Evolutionary conservation across 2,113 vertebrate genomes (phyloP).

Genomic region (Otus sunia): DNA sequence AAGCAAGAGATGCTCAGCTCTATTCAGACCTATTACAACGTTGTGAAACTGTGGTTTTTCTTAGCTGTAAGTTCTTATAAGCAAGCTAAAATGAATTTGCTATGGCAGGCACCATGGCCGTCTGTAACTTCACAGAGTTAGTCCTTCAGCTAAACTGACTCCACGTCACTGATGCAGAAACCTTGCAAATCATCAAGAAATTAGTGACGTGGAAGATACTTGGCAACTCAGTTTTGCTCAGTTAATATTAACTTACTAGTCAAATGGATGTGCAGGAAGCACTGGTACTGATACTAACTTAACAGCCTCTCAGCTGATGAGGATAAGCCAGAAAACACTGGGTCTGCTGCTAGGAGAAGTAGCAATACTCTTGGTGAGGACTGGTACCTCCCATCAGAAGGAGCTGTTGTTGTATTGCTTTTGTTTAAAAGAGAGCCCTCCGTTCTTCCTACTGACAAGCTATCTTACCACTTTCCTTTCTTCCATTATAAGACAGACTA

Average conservation of each 20-base stretch:
- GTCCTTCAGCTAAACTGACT: neutral
- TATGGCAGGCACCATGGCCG: neutral
- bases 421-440: neutral
- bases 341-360: neutral
- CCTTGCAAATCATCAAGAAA: neutral
- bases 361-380: neutral
- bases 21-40: neutral
- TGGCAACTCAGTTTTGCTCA: neutral
- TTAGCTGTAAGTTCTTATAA: neutral
- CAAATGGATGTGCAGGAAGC: neutral
- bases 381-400: neutral
- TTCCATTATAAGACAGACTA: neutral
- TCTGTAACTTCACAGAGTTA: fast-evolving
- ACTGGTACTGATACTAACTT: neutral
- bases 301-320: neutral
- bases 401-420: neutral
- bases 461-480: neutral
- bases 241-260: neutral
- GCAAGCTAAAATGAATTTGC: neutral
- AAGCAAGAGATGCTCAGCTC: neutral
- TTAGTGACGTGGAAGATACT: neutral
- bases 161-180: neutral
- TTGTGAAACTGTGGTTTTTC: neutral
- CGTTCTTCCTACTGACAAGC: neutral
- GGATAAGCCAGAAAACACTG: neutral